Percentiles rank a stretch among this genome's conserved stretches.
phyloP scores from a whole-genome alignment of 35 echinoderm and acorn worm genomes.

The Amphiura filiformis region DNA sequence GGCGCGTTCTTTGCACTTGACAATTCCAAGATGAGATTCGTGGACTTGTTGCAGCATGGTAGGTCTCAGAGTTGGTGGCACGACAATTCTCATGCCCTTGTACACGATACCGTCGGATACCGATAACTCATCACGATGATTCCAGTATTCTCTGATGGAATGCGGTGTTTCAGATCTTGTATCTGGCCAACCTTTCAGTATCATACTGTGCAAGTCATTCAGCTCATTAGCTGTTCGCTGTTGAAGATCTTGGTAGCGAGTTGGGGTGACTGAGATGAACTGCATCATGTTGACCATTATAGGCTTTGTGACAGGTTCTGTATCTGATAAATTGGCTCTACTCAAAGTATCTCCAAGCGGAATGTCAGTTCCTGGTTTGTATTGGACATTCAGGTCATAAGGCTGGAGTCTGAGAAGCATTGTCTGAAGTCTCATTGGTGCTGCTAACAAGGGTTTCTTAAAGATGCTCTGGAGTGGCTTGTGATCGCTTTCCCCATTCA shows the following conservation, averaged over 20 bases:
- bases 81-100: slow-evolving; percentile 49
- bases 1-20: slow-evolving; percentile 66
- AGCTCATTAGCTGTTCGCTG: slow-evolving; percentile 47
- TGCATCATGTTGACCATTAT: slow-evolving; percentile 46
- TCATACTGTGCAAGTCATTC: slow-evolving; percentile 42
- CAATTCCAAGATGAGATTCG: slow-evolving; percentile 44
- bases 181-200: slow-evolving; percentile 69
- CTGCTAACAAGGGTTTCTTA: slow-evolving; percentile 39
- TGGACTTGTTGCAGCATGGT: slow-evolving; percentile 47
- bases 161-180: slow-evolving; percentile 39
- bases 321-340: slow-evolving; percentile 33
- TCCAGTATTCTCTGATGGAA: slow-evolving; percentile 63
- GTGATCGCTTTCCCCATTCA: slow-evolving; percentile 51
- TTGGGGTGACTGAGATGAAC: slow-evolving; percentile 34
- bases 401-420: slow-evolving; percentile 66
- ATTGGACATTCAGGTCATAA: slow-evolving; percentile 43
- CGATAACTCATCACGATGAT: slow-evolving; percentile 51
- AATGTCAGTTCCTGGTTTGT: slow-evolving; percentile 48
- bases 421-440: slow-evolving; percentile 72
- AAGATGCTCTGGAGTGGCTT: slow-evolving; percentile 71
- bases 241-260: slow-evolving; percentile 33
- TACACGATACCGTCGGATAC: slow-evolving; percentile 58
- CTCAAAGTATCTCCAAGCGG: slow-evolving; percentile 45
- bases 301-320: slow-evolving; percentile 11
- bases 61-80: slow-evolving; percentile 41